These are phyloP conservation scores for Temnopleurus reevesii DNA, from an alignment of 53 echinoderm and acorn worm species.

Conservation along the genomic window DNA sequence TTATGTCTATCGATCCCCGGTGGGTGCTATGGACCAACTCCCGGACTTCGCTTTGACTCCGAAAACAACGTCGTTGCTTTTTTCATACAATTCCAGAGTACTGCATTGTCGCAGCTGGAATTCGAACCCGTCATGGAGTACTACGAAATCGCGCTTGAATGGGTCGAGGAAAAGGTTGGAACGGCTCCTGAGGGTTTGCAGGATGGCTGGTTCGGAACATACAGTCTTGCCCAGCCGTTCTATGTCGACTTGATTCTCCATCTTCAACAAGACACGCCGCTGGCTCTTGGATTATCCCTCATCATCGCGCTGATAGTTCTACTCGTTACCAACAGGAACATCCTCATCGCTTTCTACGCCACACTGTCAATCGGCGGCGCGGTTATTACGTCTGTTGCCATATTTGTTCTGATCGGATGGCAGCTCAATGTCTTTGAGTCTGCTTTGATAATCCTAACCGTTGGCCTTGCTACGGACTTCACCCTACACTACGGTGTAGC, in stretches of 20 bases:
- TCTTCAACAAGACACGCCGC: constrained; percentile 62
- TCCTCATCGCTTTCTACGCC: constrained; percentile 74
- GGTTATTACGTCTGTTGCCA: constrained; percentile 72
- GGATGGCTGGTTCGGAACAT: constrained; percentile 73
- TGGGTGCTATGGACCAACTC: not conserved
- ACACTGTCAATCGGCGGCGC: constrained; percentile 85
- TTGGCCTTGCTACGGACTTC: constrained; percentile 87
- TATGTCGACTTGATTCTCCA: constrained; percentile 77
- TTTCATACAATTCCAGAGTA: constrained; percentile 47
- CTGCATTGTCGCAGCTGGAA: constrained; percentile 7
- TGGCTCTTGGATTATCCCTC: constrained; percentile 74
- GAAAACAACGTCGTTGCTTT: constrained; percentile 10
- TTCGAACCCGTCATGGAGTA: constrained; percentile 19
- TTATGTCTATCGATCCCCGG: not conserved
- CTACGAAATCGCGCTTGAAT: constrained; percentile 38
- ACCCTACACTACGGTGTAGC: constrained; percentile 93
- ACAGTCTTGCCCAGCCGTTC: constrained; percentile 59
- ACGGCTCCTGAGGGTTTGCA: constrained; percentile 62
- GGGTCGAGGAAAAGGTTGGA: constrained; percentile 60
- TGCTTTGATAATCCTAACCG: constrained; percentile 74
- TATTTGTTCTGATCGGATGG: constrained; percentile 88
- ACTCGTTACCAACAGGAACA: constrained; percentile 72
- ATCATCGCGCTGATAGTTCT: constrained; percentile 71
- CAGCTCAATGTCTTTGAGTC: constrained; percentile 83
- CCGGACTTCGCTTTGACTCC: constrained; percentile 55